These are phyloP conservation scores for Sorex fumeus DNA, from an alignment of 2,113 vertebrate species.

Conservation along the genomic window DNA sequence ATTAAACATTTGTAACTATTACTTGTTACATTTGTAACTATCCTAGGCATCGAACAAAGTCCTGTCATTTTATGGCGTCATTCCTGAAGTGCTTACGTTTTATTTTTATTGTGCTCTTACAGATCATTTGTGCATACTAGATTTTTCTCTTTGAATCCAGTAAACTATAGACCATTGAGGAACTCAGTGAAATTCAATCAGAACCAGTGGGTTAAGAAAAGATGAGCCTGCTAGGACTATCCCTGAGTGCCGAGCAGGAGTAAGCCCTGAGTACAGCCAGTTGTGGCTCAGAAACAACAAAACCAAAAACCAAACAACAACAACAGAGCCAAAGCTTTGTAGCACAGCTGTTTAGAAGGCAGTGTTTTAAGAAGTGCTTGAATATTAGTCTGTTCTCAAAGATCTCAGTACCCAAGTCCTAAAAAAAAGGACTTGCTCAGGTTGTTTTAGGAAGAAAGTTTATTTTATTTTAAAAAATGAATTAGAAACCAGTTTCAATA, in stretches of 20 bases:
- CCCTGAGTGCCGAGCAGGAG: no score
- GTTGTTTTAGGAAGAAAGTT: slow-evolving; percentile 19
- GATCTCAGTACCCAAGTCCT: neutral
- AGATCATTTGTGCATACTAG: slow-evolving; percentile 23
- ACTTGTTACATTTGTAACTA: neutral
- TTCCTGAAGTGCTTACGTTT: neutral
- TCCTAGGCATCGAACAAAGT: neutral
- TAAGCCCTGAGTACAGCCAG: no score
- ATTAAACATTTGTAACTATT: neutral
- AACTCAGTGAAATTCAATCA: slow-evolving; percentile 41
- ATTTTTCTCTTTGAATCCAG: neutral
- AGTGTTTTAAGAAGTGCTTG: slow-evolving; percentile 42
- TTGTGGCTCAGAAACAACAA: no score
- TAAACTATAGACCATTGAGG: neutral
- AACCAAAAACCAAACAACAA: no score
- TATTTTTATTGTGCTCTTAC: slow-evolving; percentile 9
- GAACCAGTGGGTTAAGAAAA: neutral
- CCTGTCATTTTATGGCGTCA: neutral
- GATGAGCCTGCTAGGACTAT: no score
- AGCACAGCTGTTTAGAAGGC: neutral
- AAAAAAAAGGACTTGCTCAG: neutral
- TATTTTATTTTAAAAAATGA: slow-evolving; percentile 10
- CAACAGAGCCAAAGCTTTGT: neutral
- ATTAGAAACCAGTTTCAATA: neutral
- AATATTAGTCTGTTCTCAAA: neutral